Base-by-base conservation (phyloP, 1,140 invertebrate species). In the Thaumatotibia leucotreta region DNA sequence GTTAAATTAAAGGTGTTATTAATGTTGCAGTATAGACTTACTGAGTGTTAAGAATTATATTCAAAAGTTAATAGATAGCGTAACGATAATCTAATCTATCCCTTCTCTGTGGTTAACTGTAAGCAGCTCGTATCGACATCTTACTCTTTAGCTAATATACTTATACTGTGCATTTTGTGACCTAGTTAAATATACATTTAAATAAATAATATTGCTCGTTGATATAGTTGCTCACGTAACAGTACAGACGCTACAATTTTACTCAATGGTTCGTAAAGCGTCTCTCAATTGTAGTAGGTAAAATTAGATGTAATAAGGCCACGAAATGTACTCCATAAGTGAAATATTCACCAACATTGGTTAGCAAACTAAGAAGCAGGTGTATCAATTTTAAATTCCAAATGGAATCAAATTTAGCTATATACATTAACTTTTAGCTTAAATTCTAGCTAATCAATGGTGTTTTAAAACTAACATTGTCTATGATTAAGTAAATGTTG, bases 61-160 rank as follows among this genome's bases (percentile, higher is more conserved):
- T 80, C 77, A 70, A 66, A 70, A 74, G 70, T 75, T 86, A 61
- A 61, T 61, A 82, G 77, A 83, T 80, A 81, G 76, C 73, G 58
- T 64, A 76, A 22, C 62, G 65, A 67, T 63, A 77, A 81, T 80
- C 79, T 81, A 82, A 69, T 72, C 80, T 79, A 80, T 78, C 72
- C 73, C 79, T 85, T 82, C 74, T 84, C 80, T 77, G 79, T 77
- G 82, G 80, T 84, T 79, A 80, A 81, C 78, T 78, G 72, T 81
- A 80, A 82, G 73, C 66, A 66, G 22, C n/a, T 52, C 65, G 68
- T 73, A 66, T 73, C 67, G 75, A 78, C 76, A 69, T 78, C 84
- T 77, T 71, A 58, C 52, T 24, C 24, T 31, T 14, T 14, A 58
- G n/a, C 23, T 58, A 58, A 58, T 23, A 6, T 20, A 45, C 52